A percentile compares a stretch with the other conserved stretches of the same genome.
These are phyloP conservation scores for Rhegmatorhina hoffmannsi DNA, from an alignment of 2,113 vertebrate species.

Conservation along the genomic window DNA sequence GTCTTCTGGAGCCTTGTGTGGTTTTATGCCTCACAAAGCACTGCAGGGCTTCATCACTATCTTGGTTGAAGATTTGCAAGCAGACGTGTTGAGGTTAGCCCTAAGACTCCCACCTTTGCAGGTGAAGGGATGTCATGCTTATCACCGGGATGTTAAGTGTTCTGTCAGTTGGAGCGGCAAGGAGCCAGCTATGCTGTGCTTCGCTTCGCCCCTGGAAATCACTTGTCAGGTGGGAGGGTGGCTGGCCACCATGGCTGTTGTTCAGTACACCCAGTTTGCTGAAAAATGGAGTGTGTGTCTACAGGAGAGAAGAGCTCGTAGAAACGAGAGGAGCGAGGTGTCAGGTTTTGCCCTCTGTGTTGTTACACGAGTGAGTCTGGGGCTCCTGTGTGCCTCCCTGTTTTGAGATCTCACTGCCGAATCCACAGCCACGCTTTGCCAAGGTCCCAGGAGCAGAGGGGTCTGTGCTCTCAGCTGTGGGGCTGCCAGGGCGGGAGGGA, in stretches of 20 bases:
- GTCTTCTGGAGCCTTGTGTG: not conserved
- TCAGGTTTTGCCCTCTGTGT: not conserved
- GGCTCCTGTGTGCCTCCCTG: not conserved
- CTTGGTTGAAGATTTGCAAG: not conserved
- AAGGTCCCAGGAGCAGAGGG: rapidly evolving
- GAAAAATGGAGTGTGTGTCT: rapidly evolving
- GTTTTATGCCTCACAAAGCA: not conserved
- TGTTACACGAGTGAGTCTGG: rapidly evolving
- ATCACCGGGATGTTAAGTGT: no score
- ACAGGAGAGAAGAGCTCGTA: not conserved
- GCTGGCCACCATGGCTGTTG: rapidly evolving
- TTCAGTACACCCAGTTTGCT: rapidly evolving
- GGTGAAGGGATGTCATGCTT: not conserved
- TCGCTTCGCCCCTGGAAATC: not conserved
- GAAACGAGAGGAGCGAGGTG: not conserved
- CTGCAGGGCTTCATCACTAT: rapidly evolving
- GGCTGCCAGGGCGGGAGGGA: not conserved
- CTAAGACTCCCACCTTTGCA: not conserved
- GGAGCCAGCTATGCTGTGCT: not conserved
- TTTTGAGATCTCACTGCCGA: rapidly evolving
- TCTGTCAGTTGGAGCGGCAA: not conserved
- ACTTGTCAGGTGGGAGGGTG: not conserved
- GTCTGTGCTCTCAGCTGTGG: not conserved
- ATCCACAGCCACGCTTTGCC: rapidly evolving
- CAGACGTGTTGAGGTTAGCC: rapidly evolving